Conservation (phyloP, 1,140 invertebrate species). For the Oedothorax gibbosus region DNA sequence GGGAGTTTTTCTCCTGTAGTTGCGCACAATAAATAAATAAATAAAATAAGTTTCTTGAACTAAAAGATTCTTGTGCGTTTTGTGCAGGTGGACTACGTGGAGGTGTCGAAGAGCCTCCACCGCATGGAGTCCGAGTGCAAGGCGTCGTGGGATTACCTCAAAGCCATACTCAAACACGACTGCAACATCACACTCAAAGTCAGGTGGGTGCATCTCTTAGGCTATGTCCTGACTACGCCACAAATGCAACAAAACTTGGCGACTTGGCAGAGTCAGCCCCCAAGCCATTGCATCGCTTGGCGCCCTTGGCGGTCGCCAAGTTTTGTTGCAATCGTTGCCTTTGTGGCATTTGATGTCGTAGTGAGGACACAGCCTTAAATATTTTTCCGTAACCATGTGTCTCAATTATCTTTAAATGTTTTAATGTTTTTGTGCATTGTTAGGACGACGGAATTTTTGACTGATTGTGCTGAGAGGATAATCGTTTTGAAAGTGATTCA, state of each 20-base stretch:
- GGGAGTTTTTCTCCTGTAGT: too few relatives aligned
- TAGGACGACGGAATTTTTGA: constrained; percentile 82
- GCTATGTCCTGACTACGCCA: too few relatives aligned
- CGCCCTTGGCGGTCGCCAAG: too few relatives aligned
- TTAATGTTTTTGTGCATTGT: constrained; percentile 1
- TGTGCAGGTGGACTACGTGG: constrained; percentile 88
- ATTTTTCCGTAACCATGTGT: neutral
- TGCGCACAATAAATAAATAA: too few relatives aligned
- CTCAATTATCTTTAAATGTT: neutral
- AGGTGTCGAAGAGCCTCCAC: constrained; percentile 84
- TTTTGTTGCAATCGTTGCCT: too few relatives aligned
- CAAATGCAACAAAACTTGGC: too few relatives aligned
- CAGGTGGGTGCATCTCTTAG: constrained; percentile 73
- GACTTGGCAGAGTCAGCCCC: too few relatives aligned
- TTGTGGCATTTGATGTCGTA: too few relatives aligned
- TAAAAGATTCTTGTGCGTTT: too few relatives aligned
- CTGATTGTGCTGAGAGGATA: constrained; percentile 96
- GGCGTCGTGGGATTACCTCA: constrained; percentile 96
- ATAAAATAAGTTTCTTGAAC: too few relatives aligned
- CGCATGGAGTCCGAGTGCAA: constrained; percentile 96
- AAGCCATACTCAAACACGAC: constrained; percentile 95
- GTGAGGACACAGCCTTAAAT: too few relatives aligned
- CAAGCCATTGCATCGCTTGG: too few relatives aligned
- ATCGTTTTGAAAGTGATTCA: constrained; percentile 92
- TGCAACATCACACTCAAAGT: constrained; percentile 85